Percentiles rank a stretch among this genome's conserved stretches.
These are phyloP conservation scores for Conops quadrifasciatus DNA, from an alignment of 2,888 invertebrate genomes.

Conservation along the genomic window DNA sequence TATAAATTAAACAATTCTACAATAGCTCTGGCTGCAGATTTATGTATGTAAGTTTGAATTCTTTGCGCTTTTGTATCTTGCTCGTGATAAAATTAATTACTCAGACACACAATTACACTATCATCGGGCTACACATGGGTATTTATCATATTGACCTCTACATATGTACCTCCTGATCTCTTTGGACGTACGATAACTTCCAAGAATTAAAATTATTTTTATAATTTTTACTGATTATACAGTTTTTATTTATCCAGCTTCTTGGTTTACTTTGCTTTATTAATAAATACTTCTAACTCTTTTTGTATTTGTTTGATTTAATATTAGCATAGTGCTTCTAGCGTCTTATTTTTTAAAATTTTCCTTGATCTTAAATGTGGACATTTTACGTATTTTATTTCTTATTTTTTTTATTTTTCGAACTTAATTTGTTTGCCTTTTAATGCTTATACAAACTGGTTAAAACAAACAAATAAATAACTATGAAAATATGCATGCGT, in stretches of 20 bases:
- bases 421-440: conserved; percentile 31
- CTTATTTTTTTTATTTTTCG: conserved; percentile 21
- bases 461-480: not conserved
- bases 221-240: conserved; percentile 3
- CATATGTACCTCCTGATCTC: too few species aligned
- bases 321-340: conserved; percentile 23
- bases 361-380: conserved; percentile 7
- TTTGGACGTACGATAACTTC: too few species aligned
- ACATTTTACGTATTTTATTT: conserved; percentile 17
- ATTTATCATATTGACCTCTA: too few species aligned
- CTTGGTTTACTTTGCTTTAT: not conserved
- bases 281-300: not conserved
- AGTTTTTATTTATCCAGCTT: not conserved
- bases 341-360: conserved; percentile 18
- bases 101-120: too few species aligned
- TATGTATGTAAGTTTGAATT: too few species aligned
- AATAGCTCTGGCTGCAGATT: too few species aligned
- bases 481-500: not conserved
- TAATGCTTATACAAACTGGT: not conserved
- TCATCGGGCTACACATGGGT: too few species aligned
- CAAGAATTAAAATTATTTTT: not conserved
- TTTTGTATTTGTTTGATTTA: conserved; percentile 9
- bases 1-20: too few species aligned
- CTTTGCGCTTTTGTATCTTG: too few species aligned
- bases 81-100: too few species aligned